These are phyloP conservation scores for Hypocryptadius cinnamomeus DNA, from an alignment of 2,113 vertebrate genomes.

Conservation along the genomic window DNA sequence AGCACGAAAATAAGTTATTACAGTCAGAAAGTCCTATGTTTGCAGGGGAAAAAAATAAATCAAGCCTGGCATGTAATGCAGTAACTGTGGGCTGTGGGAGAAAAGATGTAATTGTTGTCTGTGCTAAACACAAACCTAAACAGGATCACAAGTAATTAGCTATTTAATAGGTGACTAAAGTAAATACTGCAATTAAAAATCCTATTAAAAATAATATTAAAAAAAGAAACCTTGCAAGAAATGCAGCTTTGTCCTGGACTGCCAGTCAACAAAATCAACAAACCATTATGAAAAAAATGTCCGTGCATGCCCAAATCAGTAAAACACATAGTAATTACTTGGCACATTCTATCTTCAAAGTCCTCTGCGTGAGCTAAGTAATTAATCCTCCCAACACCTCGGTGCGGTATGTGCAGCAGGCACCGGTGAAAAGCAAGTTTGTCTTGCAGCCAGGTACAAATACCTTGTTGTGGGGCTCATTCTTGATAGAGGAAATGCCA, in stretches of 20 bases:
- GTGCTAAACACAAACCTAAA: constrained; percentile 39
- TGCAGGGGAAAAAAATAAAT: background rate
- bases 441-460: background rate
- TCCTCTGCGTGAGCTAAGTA: background rate
- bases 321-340: constrained; percentile 43
- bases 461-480: background rate
- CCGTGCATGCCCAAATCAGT: background rate
- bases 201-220: constrained; percentile 25
- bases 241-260: background rate
- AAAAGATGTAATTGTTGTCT: constrained; percentile 52
- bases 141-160: constrained; percentile 38
- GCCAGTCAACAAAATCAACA: constrained; percentile 41
- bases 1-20: background rate
- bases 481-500: background rate
- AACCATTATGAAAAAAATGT: background rate
- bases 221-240: constrained; percentile 28
- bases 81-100: background rate
- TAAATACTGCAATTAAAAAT: constrained; percentile 45
- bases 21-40: background rate
- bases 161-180: constrained; percentile 54
- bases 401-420: constrained; percentile 7
- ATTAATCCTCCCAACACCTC: constrained; percentile 54
- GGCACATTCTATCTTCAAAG: constrained; percentile 49
- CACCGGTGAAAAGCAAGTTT: background rate
- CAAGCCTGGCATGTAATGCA: background rate